Percentiles rank a stretch among this genome's conserved stretches.
Evolutionary conservation across 2,797 vertebrate species (phyloP).

Genomic region (Leucoraja ocellata): DNA sequence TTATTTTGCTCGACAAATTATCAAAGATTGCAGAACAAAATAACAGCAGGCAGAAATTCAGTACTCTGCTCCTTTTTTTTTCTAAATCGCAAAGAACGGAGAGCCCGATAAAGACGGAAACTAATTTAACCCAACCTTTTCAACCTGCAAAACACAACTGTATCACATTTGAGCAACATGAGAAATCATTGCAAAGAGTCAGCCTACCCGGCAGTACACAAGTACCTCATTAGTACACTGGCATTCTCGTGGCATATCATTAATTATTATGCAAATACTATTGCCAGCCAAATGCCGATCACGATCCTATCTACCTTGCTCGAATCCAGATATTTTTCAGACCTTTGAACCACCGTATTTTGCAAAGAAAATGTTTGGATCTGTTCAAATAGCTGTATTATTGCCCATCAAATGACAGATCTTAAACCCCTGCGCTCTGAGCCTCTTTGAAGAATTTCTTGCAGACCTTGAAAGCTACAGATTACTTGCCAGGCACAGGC

Average conservation of each 20-base stretch:
- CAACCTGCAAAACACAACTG: conserved; percentile 13
- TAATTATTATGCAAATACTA: conserved; percentile 36
- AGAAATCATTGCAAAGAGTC: not conserved
- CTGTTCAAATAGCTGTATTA: not conserved
- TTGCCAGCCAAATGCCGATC: not conserved
- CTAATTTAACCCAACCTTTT: conserved; percentile 27
- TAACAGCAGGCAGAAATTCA: conserved; percentile 33
- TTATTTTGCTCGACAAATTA: conserved; percentile 10
- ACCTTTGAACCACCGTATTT: not conserved
- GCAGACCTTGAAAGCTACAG: not conserved
- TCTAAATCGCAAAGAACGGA: not conserved
- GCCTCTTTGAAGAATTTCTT: not conserved
- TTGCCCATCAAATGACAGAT: not conserved
- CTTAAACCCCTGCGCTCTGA: not conserved
- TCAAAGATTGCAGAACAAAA: conserved; percentile 23
- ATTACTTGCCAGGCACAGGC: not conserved
- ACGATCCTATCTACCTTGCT: not conserved
- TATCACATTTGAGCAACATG: conserved; percentile 15
- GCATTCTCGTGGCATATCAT: not conserved
- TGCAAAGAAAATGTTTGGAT: not conserved
- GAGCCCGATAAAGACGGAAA: conserved; percentile 4
- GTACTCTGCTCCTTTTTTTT: conserved; percentile 7
- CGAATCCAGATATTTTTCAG: not conserved
- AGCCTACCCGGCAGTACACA: not conserved
- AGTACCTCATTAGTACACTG: conserved; percentile 6